These are phyloP conservation scores for Podarcis muralis DNA, from an alignment of 2,113 vertebrate species.

Conservation along the genomic window DNA sequence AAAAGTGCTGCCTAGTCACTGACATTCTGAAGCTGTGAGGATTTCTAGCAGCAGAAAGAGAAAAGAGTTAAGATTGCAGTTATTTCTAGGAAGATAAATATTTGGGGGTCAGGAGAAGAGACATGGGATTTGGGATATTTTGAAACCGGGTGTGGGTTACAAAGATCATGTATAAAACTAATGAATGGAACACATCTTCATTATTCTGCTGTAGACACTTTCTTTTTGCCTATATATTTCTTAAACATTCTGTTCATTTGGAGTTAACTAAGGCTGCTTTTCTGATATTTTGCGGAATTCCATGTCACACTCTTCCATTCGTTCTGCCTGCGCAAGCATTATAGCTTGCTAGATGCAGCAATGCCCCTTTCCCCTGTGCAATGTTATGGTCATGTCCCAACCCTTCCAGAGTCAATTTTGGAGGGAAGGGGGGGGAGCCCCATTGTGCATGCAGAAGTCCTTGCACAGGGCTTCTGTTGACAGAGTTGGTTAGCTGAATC, in stretches of 20 bases:
- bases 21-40: not conserved
- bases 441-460: no score
- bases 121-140: not conserved
- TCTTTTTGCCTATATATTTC: not conserved
- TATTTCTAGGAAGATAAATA: not conserved
- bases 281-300: no score
- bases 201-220: not conserved
- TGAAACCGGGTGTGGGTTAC: no score
- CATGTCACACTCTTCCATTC: no score
- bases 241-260: not conserved
- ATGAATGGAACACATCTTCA: not conserved
- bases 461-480: no score
- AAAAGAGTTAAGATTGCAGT: not conserved
- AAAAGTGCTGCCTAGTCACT: not conserved
- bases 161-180: not conserved
- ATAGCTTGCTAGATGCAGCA: no score
- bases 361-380: no score
- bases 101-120: not conserved
- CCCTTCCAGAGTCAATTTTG: no score
- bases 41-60: not conserved
- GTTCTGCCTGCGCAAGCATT: no score
- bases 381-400: no score
- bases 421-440: no score
- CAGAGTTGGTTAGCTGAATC: no score
- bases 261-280: not conserved